phyloP scores from a whole-genome alignment of 2,797 vertebrate species.

The Streptopelia turtur region DNA sequence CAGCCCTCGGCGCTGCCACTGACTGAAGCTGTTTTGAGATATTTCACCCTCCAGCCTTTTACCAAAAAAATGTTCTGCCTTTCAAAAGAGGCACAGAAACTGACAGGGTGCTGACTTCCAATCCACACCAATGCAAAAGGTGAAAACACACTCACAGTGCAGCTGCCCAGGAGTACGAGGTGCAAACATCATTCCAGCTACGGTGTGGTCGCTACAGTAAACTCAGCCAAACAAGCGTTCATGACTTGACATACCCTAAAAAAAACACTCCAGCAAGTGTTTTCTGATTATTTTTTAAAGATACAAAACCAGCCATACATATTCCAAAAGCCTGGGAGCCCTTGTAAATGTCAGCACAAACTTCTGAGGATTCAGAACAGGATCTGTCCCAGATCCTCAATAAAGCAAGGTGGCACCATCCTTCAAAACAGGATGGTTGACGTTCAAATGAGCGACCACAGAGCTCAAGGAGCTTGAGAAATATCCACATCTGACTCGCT shows the following conservation, averaged over 20 bases:
- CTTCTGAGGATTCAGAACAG: not conserved
- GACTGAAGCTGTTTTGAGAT: not conserved
- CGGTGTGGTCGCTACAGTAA: not conserved
- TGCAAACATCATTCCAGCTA: not conserved
- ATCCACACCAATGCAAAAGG: not conserved
- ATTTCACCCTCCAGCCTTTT: not conserved
- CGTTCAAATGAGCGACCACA: not conserved
- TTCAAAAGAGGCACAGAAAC: not conserved
- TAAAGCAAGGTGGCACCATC: not conserved
- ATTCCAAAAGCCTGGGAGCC: not conserved
- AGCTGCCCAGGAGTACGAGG: not conserved
- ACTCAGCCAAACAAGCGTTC: not conserved
- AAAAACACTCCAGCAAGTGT: not conserved
- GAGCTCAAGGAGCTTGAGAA: not conserved
- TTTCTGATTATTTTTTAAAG: not conserved
- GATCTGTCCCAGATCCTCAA: not conserved
- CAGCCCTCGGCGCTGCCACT: not conserved
- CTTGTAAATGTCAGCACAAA: not conserved
- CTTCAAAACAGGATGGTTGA: not conserved
- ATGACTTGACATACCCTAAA: not conserved
- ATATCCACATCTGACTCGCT: not conserved
- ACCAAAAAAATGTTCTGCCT: not conserved
- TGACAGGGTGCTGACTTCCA: not conserved
- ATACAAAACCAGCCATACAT: not conserved
- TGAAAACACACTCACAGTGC: not conserved